Base-by-base conservation (phyloP, 1,140 invertebrate genomes). In the Drosophila nebulosa region DNA sequence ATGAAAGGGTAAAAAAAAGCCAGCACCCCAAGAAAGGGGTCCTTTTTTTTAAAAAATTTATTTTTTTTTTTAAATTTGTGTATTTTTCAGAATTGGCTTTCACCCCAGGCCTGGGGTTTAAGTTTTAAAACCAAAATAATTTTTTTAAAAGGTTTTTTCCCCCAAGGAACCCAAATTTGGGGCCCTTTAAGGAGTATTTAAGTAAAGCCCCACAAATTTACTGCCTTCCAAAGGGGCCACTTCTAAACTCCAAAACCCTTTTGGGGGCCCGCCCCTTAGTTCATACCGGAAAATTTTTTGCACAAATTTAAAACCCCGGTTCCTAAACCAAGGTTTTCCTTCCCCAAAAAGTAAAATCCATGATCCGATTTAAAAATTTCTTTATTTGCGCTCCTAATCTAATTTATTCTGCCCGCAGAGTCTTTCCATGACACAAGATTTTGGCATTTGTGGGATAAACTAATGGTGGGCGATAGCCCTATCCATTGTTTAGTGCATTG, bases 241-340 rank as follows among this genome's bases (percentile, higher is more conserved):
- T 96, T 58, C 92, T 99, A n/a, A 46, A 96, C 97, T 0, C 97
- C n/a, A n/a, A n/a, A n/a, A 96, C 91, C 98, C 99, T 93, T 92
- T 99, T n/a, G n/a, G n/a, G n/a, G 32, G 94, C 96, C 78, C 95
- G 95, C n/a, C n/a, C 4, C 99, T 99, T 76, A 97, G 96, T 99
- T 99, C 92, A 97, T 98, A 77, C 98, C 99, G 0, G 98, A n/a
- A n/a, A 99, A 93, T 92, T 99, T 1, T 99, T 99, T 93, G 97
- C 99, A n/a, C n/a, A n/a, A n/a, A n/a, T n/a, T n/a, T n/a, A n/a
- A 99, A 99, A 91, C 98, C 99, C 0, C 99, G 99, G 99, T 99
- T 99, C 92, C 93, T 99, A n/a, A 4, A 99, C 99, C 7, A 99
- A 99, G 97, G 99, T 99, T 93, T 99, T 98, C 62, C 98, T 97